Evolutionary conservation across 2,888 invertebrate genomes (phyloP).

Genomic region (Caenorhabditis macrosperma): DNA sequence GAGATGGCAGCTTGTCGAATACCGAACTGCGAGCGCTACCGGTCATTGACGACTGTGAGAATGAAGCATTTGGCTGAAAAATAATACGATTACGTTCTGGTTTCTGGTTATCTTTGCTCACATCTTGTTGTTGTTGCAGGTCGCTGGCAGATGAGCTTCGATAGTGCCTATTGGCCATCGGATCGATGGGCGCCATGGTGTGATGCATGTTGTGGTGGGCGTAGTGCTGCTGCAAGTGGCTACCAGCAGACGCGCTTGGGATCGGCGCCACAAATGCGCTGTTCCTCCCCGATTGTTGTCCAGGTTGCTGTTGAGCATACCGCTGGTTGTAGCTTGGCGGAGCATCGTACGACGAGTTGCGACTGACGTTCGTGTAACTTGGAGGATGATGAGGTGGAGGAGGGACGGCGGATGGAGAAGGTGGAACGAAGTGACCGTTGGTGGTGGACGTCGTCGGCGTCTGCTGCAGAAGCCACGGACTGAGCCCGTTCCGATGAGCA

Average conservation of each 20-base stretch:
- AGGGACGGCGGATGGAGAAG: conserved; percentile 20
- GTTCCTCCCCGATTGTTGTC: conserved; percentile 11
- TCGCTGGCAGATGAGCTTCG: conserved; percentile 74
- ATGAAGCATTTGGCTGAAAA: conserved; percentile 67
- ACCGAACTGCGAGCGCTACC: conserved; percentile 52
- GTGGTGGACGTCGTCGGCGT: conserved; percentile 83
- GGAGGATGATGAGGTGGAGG: conserved; percentile 33
- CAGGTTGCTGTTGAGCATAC: conserved; percentile 38
- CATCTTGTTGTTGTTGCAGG: conserved; percentile 59
- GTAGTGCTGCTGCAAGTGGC: conserved; percentile 56
- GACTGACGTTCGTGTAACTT: conserved; percentile 26
- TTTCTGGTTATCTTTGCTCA: too few species aligned
- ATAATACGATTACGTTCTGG: too few species aligned
- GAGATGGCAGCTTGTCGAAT: conserved; percentile 71
- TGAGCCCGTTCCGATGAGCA: conserved; percentile 95
- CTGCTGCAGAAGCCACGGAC: conserved; percentile 92
- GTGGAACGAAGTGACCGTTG: conserved; percentile 7
- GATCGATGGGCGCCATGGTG: conserved; percentile 3
- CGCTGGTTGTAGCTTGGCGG: conserved; percentile 57
- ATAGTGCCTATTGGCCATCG: conserved; percentile 50
- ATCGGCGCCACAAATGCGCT: conserved; percentile 35
- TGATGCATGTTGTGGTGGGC: conserved; percentile 54
- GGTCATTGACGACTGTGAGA: conserved; percentile 69
- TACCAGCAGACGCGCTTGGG: conserved; percentile 22
- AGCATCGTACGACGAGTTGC: conserved; percentile 27